A percentile compares a stretch with the other conserved stretches of the same genome.
Conservation (phyloP, 2,113 vertebrate species). For the Brachyhypopomus gauderio region DNA sequence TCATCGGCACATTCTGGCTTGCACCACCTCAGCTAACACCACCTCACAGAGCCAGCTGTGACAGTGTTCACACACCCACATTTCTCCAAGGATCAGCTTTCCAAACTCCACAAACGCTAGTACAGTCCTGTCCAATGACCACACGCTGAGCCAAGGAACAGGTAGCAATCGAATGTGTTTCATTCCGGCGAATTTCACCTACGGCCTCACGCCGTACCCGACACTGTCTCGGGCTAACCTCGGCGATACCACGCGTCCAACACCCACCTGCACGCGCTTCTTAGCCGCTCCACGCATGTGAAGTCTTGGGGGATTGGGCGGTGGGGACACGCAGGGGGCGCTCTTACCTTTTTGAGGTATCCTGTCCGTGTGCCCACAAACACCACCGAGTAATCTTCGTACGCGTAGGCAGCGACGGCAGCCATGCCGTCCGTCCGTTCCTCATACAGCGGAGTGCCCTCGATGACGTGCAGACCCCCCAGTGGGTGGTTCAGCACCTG, state of each 20-base stretch:
- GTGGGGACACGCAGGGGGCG: too few relatives aligned
- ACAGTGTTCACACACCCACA: neutral
- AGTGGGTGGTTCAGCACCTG: slow-evolving; percentile 89
- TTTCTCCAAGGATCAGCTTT: slow-evolving; percentile 15
- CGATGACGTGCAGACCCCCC: slow-evolving; percentile 84
- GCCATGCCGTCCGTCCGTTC: slow-evolving; percentile 86
- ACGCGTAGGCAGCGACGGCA: slow-evolving; percentile 85
- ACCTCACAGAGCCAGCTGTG: slow-evolving; percentile 36
- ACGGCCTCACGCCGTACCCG: neutral
- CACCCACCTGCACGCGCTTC: neutral
- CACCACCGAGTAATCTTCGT: slow-evolving; percentile 84
- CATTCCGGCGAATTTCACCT: neutral
- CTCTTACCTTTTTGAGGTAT: slow-evolving; percentile 87
- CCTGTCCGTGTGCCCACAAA: slow-evolving; percentile 86
- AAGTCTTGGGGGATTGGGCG: too few relatives aligned
- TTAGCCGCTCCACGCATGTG: neutral
- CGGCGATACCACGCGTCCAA: neutral
- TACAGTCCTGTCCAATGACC: neutral
- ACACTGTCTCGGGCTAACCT: neutral
- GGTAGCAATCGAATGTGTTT: neutral
- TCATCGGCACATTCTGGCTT: slow-evolving; percentile 39
- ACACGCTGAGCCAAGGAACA: neutral
- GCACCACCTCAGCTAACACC: slow-evolving; percentile 12
- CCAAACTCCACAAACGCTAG: neutral
- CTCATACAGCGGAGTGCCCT: slow-evolving; percentile 83